Evolutionary conservation across 2,888 invertebrate species (phyloP).

Genomic region (Eilema sororculum): DNA sequence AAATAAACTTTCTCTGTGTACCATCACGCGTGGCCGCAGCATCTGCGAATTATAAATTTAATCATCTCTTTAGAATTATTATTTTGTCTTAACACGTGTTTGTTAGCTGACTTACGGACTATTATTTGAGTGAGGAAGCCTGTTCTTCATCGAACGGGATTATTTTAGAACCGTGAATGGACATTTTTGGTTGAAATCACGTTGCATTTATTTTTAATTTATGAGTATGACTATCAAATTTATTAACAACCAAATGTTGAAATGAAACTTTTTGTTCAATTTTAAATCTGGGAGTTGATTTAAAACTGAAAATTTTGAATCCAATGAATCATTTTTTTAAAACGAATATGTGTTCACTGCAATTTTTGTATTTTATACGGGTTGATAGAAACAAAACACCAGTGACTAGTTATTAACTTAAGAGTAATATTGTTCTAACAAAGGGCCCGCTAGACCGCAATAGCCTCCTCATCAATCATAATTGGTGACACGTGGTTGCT

Average conservation of each 20-base stretch:
- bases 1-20: slow-evolving; percentile 85
- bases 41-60: slow-evolving; percentile 85
- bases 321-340: not conserved
- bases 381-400: no score
- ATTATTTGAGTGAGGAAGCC: slow-evolving; percentile 50
- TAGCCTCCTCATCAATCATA: no score
- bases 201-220: slow-evolving; percentile 35
- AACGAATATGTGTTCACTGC: no score
- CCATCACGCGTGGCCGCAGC: slow-evolving; percentile 78
- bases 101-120: slow-evolving; percentile 49
- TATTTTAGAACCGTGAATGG: slow-evolving; percentile 45
- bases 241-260: slow-evolving; percentile 15
- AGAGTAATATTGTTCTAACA: no score
- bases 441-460: no score
- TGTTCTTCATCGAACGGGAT: slow-evolving; percentile 31
- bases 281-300: not conserved
- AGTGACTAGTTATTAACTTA: no score
- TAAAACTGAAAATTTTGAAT: not conserved
- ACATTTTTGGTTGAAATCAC: slow-evolving; percentile 46
- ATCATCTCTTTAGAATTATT: slow-evolving; percentile 76
- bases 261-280: not conserved
- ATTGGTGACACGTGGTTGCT: no score
- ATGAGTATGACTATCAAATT: slow-evolving; percentile 29
- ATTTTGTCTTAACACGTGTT: slow-evolving; percentile 74
- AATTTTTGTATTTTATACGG: no score